These are phyloP conservation scores for Acrobasis suavella DNA, from an alignment of 2,888 invertebrate species.

Conservation along the genomic window DNA sequence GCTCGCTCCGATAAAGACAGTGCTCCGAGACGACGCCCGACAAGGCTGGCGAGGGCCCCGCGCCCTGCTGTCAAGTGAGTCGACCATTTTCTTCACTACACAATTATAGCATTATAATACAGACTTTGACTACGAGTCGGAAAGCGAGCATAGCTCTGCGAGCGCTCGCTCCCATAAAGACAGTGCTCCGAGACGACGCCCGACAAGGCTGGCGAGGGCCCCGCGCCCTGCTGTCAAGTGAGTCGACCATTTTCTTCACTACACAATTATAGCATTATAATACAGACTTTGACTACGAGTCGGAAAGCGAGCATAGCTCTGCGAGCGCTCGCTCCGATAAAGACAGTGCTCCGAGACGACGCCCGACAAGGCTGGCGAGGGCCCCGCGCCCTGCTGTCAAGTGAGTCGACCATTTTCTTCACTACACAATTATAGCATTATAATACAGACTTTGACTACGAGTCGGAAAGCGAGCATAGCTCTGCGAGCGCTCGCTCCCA, in stretches of 20 bases:
- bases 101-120: too few species aligned
- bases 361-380: constrained; percentile 34
- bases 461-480: too few species aligned
- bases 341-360: constrained; percentile 49
- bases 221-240: constrained; percentile 41
- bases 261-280: too few species aligned
- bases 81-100: neutral
- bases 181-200: constrained; percentile 42
- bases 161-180: constrained; percentile 69
- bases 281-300: constrained; percentile 51
- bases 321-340: constrained; percentile 66
- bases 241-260: constrained; percentile 28
- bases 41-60: constrained; percentile 34
- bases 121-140: constrained; percentile 50
- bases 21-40: constrained; percentile 41
- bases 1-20: constrained; percentile 66
- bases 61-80: constrained; percentile 43
- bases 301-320: constrained; percentile 63
- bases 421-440: too few species aligned
- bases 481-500: too few species aligned
- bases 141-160: constrained; percentile 64
- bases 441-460: too few species aligned
- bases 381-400: constrained; percentile 38
- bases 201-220: constrained; percentile 34
- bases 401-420: constrained; percentile 35